Conservation (phyloP, 1,140 invertebrate genomes). For the Diabrotica undecimpunctata region DNA sequence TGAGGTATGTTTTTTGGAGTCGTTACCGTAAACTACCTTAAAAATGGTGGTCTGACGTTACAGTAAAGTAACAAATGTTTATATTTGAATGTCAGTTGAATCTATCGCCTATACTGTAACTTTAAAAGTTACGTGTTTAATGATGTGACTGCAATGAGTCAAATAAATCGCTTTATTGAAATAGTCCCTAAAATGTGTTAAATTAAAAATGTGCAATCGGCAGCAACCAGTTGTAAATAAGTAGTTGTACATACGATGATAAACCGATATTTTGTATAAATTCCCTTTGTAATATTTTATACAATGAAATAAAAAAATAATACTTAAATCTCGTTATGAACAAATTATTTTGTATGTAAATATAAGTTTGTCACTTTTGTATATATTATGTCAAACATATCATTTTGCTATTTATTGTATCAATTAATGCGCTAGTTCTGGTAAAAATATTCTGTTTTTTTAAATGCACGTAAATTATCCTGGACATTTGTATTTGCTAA, state of each 20-base stretch:
- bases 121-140: no score
- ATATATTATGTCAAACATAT: slow-evolving; percentile 32
- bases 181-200: slow-evolving; percentile 14
- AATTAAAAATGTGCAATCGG: slow-evolving; percentile 28
- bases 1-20: no score
- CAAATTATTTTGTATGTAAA: slow-evolving; percentile 25
- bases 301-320: slow-evolving; percentile 12
- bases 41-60: no score
- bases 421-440: not conserved
- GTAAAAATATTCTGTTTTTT: not conserved
- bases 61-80: no score
- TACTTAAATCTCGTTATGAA: slow-evolving; percentile 7
- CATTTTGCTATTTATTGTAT: slow-evolving; percentile 28
- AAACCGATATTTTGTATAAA: slow-evolving; percentile 22
- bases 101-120: no score
- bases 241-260: slow-evolving; percentile 29
- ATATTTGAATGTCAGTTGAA: no score
- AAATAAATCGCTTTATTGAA: slow-evolving; percentile 11
- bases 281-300: slow-evolving; percentile 20
- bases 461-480: no score
- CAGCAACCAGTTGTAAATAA: slow-evolving; percentile 29
- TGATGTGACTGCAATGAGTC: not conserved
- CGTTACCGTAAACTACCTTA: no score
- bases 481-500: no score
- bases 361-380: slow-evolving; percentile 22